Evolutionary conservation across 2,888 invertebrate genomes (phyloP).

Genomic region (Cyrtodaria siliqua): DNA sequence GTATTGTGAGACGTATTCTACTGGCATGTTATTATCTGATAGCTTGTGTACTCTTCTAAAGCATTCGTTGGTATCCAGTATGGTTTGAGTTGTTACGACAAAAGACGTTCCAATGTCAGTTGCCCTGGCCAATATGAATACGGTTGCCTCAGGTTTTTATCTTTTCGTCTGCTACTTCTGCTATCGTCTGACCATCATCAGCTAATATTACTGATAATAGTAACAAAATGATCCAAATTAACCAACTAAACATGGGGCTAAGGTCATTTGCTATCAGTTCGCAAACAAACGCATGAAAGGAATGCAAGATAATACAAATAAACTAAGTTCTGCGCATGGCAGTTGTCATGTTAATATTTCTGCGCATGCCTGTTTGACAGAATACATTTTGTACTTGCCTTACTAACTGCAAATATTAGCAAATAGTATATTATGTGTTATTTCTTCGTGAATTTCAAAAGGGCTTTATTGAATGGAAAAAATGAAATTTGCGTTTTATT

Average conservation of each 20-base stretch:
- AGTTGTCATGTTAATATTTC: neutral
- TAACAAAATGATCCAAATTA: neutral
- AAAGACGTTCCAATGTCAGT: too few relatives aligned
- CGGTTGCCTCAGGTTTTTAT: neutral
- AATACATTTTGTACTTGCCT: neutral
- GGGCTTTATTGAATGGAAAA: too few relatives aligned
- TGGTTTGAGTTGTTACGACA: too few relatives aligned
- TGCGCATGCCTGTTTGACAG: neutral
- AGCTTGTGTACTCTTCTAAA: too few relatives aligned
- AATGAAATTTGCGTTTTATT: too few relatives aligned
- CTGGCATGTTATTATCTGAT: too few relatives aligned
- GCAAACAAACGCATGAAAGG: neutral
- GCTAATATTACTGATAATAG: neutral
- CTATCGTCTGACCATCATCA: neutral
- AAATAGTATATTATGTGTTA: too few relatives aligned
- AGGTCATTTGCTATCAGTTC: neutral
- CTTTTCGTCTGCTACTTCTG: conserved; percentile 1
- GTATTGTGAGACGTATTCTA: too few relatives aligned
- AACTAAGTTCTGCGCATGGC: neutral
- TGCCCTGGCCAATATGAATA: too few relatives aligned
- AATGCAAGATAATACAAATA: conserved; percentile 1
- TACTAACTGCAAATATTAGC: too few relatives aligned
- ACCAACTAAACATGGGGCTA: neutral
- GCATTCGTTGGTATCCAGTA: too few relatives aligned
- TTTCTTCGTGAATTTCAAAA: too few relatives aligned